Evolutionary conservation across 2,797 vertebrate species (phyloP).

Genomic region (Crocodylus rhombifer): DNA sequence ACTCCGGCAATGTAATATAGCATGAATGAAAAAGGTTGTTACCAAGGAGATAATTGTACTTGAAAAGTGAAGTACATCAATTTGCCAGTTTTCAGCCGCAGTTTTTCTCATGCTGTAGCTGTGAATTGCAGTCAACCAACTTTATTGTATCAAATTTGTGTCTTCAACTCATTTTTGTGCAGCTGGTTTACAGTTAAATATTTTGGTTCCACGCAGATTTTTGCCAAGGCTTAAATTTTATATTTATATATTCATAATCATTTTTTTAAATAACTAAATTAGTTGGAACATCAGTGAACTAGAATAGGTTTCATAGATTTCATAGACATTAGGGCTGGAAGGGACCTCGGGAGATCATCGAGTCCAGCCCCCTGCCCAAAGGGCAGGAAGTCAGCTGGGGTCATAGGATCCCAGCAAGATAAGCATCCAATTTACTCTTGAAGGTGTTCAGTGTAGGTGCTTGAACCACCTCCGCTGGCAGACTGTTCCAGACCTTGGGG

Average conservation of each 20-base stretch:
- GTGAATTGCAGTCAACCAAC: slow-evolving; percentile 18
- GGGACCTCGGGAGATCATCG: no score
- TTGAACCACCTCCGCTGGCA: no score
- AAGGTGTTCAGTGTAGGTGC: no score
- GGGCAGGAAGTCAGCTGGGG: no score
- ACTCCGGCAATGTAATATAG: slow-evolving; percentile 69
- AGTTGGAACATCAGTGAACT: not conserved
- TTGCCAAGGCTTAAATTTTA: not conserved
- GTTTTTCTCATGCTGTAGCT: slow-evolving; percentile 52
- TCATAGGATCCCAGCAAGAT: no score
- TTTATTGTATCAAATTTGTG: slow-evolving; percentile 26
- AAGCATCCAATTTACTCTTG: no score
- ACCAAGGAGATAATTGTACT: slow-evolving; percentile 75
- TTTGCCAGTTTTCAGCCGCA: slow-evolving; percentile 61
- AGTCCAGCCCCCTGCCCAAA: no score
- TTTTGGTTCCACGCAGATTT: slow-evolving; percentile 17
- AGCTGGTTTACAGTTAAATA: not conserved
- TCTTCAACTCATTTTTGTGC: slow-evolving; percentile 36
- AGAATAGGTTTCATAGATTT: not conserved
- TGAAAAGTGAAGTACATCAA: slow-evolving; percentile 64
- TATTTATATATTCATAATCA: not conserved
- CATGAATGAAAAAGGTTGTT: slow-evolving; percentile 68
- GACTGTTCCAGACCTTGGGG: no score
- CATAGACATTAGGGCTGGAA: no score
- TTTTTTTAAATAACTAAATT: not conserved